Percentiles rank a stretch among this genome's conserved stretches.
phyloP scores from a whole-genome alignment of 2,888 invertebrate genomes.

The Sabatieria punctata region DNA sequence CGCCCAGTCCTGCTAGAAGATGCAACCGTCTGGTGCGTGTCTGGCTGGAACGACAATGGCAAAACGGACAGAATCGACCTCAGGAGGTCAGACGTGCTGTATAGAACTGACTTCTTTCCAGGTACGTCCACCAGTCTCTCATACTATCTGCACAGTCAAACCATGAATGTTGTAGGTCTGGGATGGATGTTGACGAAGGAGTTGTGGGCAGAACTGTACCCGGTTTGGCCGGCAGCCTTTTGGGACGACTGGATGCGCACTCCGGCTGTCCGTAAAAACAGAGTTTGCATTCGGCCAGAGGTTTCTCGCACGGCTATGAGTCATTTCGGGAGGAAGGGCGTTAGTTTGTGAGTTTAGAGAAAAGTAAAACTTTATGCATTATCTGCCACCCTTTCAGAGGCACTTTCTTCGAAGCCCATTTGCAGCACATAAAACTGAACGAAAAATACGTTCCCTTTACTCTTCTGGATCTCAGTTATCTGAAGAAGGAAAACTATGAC shows the following conservation, averaged over 20 bases:
- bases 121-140: no score
- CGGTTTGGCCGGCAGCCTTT: slow-evolving; percentile 63
- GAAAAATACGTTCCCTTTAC: slow-evolving; percentile 71
- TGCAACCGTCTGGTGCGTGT: slow-evolving; percentile 76
- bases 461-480: slow-evolving; percentile 65
- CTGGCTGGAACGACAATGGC: slow-evolving; percentile 97
- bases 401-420: slow-evolving; percentile 77
- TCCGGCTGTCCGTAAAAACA: slow-evolving; percentile 64
- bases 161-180: slow-evolving; percentile 39
- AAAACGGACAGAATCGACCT: slow-evolving; percentile 49
- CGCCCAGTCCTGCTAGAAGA: slow-evolving; percentile 64
- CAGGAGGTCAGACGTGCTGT: slow-evolving; percentile 48
- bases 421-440: slow-evolving; percentile 77
- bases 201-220: slow-evolving; percentile 61
- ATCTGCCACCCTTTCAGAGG: no score
- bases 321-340: slow-evolving; percentile 65
- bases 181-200: slow-evolving; percentile 83
- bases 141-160: no score
- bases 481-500: no score
- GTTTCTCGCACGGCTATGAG: slow-evolving; percentile 70
- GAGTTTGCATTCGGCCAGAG: slow-evolving; percentile 85
- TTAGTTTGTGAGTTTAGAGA: slow-evolving; percentile 45
- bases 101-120: slow-evolving; percentile 91
- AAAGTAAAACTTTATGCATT: no score
- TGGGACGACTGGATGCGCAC: slow-evolving; percentile 90